A percentile compares a stretch with the other conserved stretches of the same genome.
Conservation (phyloP, 2,888 invertebrate species). For the Crematogaster levior region DNA sequence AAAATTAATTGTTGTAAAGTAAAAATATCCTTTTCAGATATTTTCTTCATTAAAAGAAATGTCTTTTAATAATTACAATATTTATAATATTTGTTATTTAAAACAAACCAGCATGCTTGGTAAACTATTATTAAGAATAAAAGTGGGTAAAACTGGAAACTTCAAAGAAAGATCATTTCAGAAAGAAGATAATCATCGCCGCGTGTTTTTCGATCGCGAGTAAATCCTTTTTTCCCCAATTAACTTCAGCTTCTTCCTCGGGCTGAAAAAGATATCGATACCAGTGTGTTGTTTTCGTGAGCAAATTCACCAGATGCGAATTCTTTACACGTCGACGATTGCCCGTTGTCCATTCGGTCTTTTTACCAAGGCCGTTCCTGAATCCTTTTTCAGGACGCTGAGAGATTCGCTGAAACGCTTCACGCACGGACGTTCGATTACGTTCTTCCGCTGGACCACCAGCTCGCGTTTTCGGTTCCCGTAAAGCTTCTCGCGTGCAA, state of each 20-base stretch:
- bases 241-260: neutral
- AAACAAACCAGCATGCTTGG: neutral
- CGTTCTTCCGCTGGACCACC: constrained; percentile 41
- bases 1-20: neutral
- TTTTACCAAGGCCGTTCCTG: constrained; percentile 9
- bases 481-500: constrained; percentile 34
- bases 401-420: constrained; percentile 26
- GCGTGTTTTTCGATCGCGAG: neutral
- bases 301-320: constrained; percentile 19
- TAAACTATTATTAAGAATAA: neutral
- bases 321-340: neutral
- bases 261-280: neutral
- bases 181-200: neutral
- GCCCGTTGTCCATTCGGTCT: neutral
- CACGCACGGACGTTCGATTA: constrained; percentile 41
- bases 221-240: neutral
- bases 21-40: neutral
- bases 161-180: neutral
- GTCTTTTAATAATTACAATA: neutral
- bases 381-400: neutral
- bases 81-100: neutral
- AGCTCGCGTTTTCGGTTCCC: constrained; percentile 34
- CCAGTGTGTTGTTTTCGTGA: neutral
- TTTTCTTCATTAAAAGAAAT: neutral
- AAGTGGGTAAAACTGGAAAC: neutral